A percentile compares a stretch with the other conserved stretches of the same genome.
Evolutionary conservation across 35 echinoderm and acorn worm genomes (phyloP).

Genomic region (Lytechinus pictus): DNA sequence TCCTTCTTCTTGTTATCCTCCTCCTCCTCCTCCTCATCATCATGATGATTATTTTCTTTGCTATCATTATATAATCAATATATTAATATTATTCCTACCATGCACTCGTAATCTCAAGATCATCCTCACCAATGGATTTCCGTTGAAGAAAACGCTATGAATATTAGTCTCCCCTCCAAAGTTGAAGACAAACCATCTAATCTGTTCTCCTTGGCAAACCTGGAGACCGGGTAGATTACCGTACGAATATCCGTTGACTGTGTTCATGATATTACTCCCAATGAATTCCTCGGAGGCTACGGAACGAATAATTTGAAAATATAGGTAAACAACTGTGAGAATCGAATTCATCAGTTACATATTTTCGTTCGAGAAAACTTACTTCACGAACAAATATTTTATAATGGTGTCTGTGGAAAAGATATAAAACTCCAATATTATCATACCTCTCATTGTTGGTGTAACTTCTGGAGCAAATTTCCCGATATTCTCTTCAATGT

Average conservation of each 20-base stretch:
- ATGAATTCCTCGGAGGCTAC: not conserved
- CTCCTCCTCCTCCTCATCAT: too few relatives aligned
- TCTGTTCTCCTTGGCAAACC: conserved; percentile 29
- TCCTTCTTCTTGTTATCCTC: too few relatives aligned
- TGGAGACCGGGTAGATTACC: conserved; percentile 44
- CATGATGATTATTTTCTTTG: too few relatives aligned
- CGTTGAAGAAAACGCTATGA: conserved; percentile 48
- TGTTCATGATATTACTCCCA: conserved; percentile 21
- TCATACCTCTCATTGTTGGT: not conserved
- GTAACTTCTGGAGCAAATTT: not conserved
- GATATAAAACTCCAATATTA: not conserved
- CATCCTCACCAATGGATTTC: conserved; percentile 30
- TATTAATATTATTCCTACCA: too few relatives aligned
- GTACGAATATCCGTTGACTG: conserved; percentile 41
- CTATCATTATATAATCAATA: too few relatives aligned
- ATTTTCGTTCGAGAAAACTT: too few relatives aligned
- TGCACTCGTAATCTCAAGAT: too few relatives aligned
- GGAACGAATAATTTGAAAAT: not conserved
- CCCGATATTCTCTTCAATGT: conserved; percentile 87
- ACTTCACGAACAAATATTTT: too few relatives aligned
- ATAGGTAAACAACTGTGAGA: not conserved
- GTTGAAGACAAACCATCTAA: conserved; percentile 8
- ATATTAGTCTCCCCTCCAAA: conserved; percentile 29
- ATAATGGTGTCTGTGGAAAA: too few relatives aligned
- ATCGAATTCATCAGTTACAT: too few relatives aligned